Base-by-base conservation (phyloP, 2,113 vertebrate genomes). In the Orientallactaga bullata region DNA sequence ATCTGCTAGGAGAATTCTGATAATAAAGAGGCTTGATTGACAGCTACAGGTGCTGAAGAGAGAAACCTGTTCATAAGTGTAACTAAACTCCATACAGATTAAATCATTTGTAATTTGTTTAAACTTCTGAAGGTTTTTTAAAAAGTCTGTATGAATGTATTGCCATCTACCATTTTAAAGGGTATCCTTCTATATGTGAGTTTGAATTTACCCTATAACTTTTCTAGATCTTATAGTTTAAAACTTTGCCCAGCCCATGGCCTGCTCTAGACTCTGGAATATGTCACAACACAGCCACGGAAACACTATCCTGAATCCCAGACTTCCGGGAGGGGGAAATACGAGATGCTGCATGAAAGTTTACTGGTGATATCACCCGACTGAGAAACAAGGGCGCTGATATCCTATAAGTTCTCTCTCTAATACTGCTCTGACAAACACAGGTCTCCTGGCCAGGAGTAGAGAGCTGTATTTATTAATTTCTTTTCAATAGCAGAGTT, bases 11-110 rank as follows among this genome's bases (percentile, higher is more conserved):
- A 92, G 63, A 68, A 92, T 94, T 88, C 90, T 91, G 86, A 32
- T 58, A 89, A 97, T 79, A 78, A 92, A 93, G 35, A 88, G 68
- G 42, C 65, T 60, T 98, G 97, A 98, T 81, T 98, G 98, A 97
- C 97, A 98, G 97, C 94, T 90, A 32, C 96, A 95, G 80, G 78
- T 98, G 95, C 80, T 72, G 2, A 58, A 85, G 37, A 71, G 30
- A 78, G 68, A 93, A 85, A 72, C 65, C 68, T 95, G 89, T 96
- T 96, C 79, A 80, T 95, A 92, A 94, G 78, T 89, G 1, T 90
- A 95, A 85, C 69, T 85, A 81, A 96, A 89, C 1, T 30, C 88
- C 63, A 74, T 35, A 89, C 95, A 96, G 47, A 95, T 39, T 35
- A 92, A 93, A 15, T 93, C 30, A 77, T 90, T 93, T 89, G 7